Base-by-base conservation (phyloP, 2,888 invertebrate species). In the Rhamnusium bicolor region DNA sequence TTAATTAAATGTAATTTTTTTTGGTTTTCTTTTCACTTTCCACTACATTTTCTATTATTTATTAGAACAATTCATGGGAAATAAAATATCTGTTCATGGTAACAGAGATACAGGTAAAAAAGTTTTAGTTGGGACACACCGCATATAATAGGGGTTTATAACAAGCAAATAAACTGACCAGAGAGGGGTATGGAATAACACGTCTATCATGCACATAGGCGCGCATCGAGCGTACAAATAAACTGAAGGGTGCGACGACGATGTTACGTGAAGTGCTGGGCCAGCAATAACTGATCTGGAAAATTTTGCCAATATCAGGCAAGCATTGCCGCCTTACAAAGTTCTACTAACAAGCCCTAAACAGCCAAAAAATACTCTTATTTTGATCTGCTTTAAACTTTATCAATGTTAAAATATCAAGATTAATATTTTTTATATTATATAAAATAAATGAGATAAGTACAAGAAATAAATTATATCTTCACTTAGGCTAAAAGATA, bases 271-370 rank as follows among this genome's bases (percentile, higher is more conserved):
- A 89, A 81, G 85, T 81, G 82, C 82, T 84, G 84, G 90, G 90
- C 90, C 90, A 90, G 88, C 90, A 90, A 89, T 90, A 90, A 87
- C 87, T 88, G 85, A 90, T 89, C 90, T 90, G 89, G 79, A 89
- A 88, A 83, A 84, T 81, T 80, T 78, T 77, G 81, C 81, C 71
- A 81, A 75, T 76, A 77, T 82, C 79, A 83, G 81, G 77, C 77
- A 75, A 75, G 65, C 65, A 65, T 32, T 53, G 65, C 65, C 21
- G 54, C 32, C 47, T 10, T 53, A 53, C 53, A 53, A 18, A 65
- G 65, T 53, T 29, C 65, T 65, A 65, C 65, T 53, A 65, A 53
- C 32, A 51, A 65, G 65, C 53, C 65, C 47, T 47, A 51, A 53
- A 65, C 51, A 51, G 27, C 53, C 27, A 65, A 53, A 32, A 53